Percentiles rank a stretch among this genome's conserved stretches.
These are phyloP conservation scores for Trachelus stipa DNA, from an alignment of 2,888 invertebrate genomes.

Conservation along the genomic window DNA sequence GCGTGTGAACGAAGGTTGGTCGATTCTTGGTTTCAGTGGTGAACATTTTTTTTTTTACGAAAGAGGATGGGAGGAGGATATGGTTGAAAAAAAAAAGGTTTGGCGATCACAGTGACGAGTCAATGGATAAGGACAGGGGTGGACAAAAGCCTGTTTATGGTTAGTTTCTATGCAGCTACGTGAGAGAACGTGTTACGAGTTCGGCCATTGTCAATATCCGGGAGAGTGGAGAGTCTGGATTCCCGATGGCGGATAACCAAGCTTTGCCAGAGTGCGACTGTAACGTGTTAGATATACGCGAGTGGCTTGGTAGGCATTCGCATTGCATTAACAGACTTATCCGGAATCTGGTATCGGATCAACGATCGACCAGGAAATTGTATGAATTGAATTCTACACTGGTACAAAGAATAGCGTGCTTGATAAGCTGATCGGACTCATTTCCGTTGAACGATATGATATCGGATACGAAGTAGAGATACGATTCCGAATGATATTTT, in stretches of 20 bases:
- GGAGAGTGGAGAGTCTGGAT: background rate
- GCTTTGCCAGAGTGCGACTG: background rate
- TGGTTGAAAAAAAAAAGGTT: background rate
- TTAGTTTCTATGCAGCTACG: background rate
- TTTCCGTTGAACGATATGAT: background rate
- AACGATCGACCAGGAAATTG: conserved; percentile 45
- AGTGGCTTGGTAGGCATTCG: background rate
- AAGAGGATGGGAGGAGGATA: background rate
- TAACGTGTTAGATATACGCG: background rate
- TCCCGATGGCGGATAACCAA: background rate
- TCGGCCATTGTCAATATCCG: conserved; percentile 17
- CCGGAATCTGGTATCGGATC: background rate
- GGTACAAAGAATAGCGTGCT: background rate
- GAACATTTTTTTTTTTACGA: background rate
- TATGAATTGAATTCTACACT: conserved; percentile 42
- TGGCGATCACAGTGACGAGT: background rate
- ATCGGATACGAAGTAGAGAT: background rate
- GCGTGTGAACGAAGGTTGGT: background rate
- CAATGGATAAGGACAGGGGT: background rate
- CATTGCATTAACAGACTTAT: conserved; percentile 6
- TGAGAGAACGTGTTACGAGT: conserved; percentile 11
- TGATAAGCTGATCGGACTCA: background rate
- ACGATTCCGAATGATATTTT: background rate
- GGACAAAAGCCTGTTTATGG: background rate
- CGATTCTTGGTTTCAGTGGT: background rate